Evolutionary conservation across 2,888 invertebrate genomes (phyloP).

Genomic region (Sarcophaga carnaria): DNA sequence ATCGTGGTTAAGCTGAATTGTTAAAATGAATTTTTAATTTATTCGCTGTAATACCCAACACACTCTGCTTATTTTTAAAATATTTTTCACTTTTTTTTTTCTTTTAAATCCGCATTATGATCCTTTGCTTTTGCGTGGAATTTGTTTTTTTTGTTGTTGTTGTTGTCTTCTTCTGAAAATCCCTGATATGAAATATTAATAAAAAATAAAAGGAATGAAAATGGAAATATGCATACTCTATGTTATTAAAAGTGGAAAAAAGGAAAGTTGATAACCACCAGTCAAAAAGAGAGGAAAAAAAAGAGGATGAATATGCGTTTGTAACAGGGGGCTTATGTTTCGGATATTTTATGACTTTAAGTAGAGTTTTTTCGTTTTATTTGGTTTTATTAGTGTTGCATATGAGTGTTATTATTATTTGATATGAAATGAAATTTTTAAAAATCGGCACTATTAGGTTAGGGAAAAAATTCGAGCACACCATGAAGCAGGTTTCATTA

Average conservation of each 20-base stretch:
- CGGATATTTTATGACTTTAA: constrained; percentile 57
- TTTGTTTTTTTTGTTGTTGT: not conserved
- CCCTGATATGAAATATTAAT: constrained; percentile 52
- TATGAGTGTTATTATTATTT: constrained; percentile 52
- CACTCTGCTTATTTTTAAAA: constrained; percentile 31
- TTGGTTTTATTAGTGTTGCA: constrained; percentile 25
- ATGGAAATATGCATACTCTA: not conserved
- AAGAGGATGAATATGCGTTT: not conserved
- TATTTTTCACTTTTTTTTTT: not conserved
- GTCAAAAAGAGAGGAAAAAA: constrained; percentile 23
- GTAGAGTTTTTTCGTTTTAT: constrained; percentile 16
- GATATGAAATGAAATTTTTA: constrained; percentile 32
- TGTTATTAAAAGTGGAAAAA: not conserved
- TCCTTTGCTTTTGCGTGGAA: not conserved
- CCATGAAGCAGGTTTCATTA: too few species aligned
- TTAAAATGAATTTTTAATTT: constrained; percentile 48
- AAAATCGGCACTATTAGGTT: not conserved
- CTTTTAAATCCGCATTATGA: not conserved
- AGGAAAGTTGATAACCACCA: constrained; percentile 9
- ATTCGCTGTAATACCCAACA: constrained; percentile 63
- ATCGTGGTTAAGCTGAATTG: not conserved
- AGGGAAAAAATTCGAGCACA: not conserved
- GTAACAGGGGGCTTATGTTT: constrained; percentile 54
- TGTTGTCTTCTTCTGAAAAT: constrained; percentile 22
- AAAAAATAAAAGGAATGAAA: constrained; percentile 13